Evolutionary conservation across 2,113 vertebrate species (phyloP), one percentile per base, ranked within the genome.

Genomic region (Brachionichthys hirsutus): DNA sequence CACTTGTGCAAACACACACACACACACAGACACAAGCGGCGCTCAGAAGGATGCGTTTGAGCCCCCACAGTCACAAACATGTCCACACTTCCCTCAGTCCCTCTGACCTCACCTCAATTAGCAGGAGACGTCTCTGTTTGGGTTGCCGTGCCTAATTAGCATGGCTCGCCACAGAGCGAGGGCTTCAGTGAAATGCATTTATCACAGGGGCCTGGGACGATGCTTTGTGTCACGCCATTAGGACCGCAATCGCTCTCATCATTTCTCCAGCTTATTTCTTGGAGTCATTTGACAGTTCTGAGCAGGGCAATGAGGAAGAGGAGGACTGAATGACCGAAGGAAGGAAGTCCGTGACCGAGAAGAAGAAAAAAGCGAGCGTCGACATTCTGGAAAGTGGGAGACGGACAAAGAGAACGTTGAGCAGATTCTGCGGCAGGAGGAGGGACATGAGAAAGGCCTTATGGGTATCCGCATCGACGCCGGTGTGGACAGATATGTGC

Each of bases 61-160:
- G 49, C 60, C 55, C 54, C 53, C 16, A 47, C 51, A 48, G 15
- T 56, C 35, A 22, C 64, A 49, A 40, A 19, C 70, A 63, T 67
- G 70, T 62, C 76, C 78, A 61, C 52, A 46, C 58, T 68, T 67
- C 53, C 54, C 43, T 78, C 59, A 58, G 40, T 68, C 74, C 74
- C 65, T 20, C 75, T 79, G 74, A 86, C 49, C 18, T 72, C 76
- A 73, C 76, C 75, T 86, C 81, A 86, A 77, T 77, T 84, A 83
- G 51, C 11, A 15, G 59, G 57, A 58, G 69, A 75, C 66, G 71
- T 84, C 79, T 82, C 72, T 81, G 81, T 88, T 82, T 78, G 80
- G 73, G 78, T 51, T 67, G 61, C 63, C 8, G 35, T 49, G 75
- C 75, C 65, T 82, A 81, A 88, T 87, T 82, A 81, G 74, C 56